Evolutionary conservation across 2,113 vertebrate genomes (phyloP).

Genomic region (Halcyon senegalensis): DNA sequence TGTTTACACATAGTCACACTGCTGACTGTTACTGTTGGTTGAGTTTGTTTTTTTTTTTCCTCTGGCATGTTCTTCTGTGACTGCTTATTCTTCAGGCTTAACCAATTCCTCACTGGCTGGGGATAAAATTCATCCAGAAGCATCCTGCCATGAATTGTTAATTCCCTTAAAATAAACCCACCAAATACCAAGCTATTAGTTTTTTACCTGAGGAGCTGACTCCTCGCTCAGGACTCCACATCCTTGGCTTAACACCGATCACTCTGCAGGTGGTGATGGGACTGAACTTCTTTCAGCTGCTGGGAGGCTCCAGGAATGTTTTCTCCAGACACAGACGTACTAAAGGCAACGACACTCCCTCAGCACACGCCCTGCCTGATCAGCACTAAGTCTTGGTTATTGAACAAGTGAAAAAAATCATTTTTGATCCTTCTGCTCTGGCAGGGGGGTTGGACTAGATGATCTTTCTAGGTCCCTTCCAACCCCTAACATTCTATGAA

Average conservation of each 20-base stretch:
- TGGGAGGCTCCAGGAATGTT: neutral
- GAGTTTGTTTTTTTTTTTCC: neutral
- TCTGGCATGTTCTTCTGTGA: neutral
- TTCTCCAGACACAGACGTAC: neutral
- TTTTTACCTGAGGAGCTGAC: neutral
- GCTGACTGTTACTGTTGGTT: neutral
- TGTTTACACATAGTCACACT: neutral
- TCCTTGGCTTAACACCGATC: neutral
- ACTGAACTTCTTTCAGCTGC: neutral
- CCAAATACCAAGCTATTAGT: neutral
- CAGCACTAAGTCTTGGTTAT: neutral
- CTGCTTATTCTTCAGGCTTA: neutral
- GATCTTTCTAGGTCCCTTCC: too few species aligned
- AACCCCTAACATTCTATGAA: neutral
- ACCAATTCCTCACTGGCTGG: neutral
- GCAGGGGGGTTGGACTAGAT: too few species aligned
- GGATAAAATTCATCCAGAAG: neutral
- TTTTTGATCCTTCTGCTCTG: neutral
- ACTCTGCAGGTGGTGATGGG: neutral
- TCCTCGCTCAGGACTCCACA: neutral
- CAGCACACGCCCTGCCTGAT: neutral
- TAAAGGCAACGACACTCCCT: neutral
- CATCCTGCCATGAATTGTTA: neutral
- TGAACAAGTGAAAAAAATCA: neutral
- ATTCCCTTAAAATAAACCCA: neutral